Percentiles rank a stretch among this genome's conserved stretches.
Evolutionary conservation across 2,113 vertebrate species (phyloP).

Genomic region (Danio rerio): GRCz12tu NC_133180.1:17139501-17140000

Average conservation of each 20-base stretch:
- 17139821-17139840: background rate
- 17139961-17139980: too few species aligned
- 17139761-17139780: background rate
- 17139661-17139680: too few species aligned
- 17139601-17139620: background rate
- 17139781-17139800: slow-evolving; percentile 3
- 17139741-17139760: background rate
- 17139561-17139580: background rate
- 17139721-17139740: background rate
- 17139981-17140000: too few species aligned
- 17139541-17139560: background rate
- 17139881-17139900: background rate
- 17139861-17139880: background rate
- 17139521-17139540: background rate
- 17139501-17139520: background rate
- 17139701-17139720: background rate
- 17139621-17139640: too few species aligned
- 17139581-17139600: background rate
- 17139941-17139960: too few species aligned
- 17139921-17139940: too few species aligned
- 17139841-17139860: background rate
- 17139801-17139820: background rate
- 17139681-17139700: too few species aligned
- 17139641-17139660: too few species aligned
- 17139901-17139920: background rate